Evolutionary conservation across 2,113 vertebrate species (phyloP), one percentile per base, ranked within the genome.

Genomic region (Myxocyprinus asiaticus): DNA sequence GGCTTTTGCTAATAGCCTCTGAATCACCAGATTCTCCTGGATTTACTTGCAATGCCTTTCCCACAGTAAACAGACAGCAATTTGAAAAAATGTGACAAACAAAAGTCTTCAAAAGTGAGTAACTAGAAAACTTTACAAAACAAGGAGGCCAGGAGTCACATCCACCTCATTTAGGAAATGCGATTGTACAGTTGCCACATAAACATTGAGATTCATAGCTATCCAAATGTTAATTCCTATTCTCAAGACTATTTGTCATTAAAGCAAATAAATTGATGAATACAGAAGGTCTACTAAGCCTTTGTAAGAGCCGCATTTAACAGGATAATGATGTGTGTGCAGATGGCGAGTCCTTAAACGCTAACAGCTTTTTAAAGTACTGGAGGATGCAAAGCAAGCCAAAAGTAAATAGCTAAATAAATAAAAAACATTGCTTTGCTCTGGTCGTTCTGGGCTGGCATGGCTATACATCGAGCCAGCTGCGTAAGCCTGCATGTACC

Each of bases 191-290:
- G 44, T 56, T 64, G 64, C 42, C 67, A 77, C 42, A 68, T 73
- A 59, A 80, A 62, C 68, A 75, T 33, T 33, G 1, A 33, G 1
- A 33, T 51, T 80, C 74, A 67, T 22, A 14, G 43, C 9, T 50
- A 83, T 67, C 68, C 33, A 83, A 77, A 84, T 78, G 89, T 88
- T 85, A 84, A 89, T 86, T 71, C 22, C 22, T 33, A 33, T 33
- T 33, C 76, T 87, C 83, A 86, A 86, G 68, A 72, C 71, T 9
- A 76, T 89, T 91, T 90, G 87, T 89, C 81, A 84, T 84, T 81
- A 82, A 68, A 74, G 67, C 82, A 69, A 85, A 82, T 81, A 85
- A 79, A 77, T 77, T 88, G 85, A 69, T 85, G 82, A 88, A 89
- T 78, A 67, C 75, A 79, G 51, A 48, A 73, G 70, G 75, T 67